Percentiles rank a stretch among this genome's conserved stretches.
Evolutionary conservation across 1,140 invertebrate species (phyloP).

Genomic region (Pantala flavescens): DNA sequence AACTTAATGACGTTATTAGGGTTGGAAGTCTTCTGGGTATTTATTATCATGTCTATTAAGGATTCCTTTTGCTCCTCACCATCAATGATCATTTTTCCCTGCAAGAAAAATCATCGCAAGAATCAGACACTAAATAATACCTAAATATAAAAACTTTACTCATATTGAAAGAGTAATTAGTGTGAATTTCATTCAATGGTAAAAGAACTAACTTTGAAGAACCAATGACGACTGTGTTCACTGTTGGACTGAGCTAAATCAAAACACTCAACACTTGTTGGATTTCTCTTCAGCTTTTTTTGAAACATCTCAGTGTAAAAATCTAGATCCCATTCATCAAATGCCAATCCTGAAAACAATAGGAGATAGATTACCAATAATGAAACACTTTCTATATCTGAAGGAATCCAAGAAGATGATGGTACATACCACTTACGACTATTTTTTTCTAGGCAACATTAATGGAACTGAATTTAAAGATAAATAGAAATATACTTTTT

Average conservation of each 20-base stretch:
- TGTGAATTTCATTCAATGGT: conserved; percentile 31
- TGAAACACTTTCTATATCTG: background rate
- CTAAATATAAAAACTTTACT: too few relatives aligned
- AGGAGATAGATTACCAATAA: background rate
- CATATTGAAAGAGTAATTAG: background rate
- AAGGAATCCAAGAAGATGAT: background rate
- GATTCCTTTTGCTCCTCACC: conserved; percentile 65
- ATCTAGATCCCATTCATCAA: conserved; percentile 78
- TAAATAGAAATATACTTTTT: too few relatives aligned
- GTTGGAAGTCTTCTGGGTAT: conserved; percentile 77
- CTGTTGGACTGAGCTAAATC: conserved; percentile 98
- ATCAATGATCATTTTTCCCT: conserved; percentile 81
- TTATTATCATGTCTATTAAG: conserved; percentile 85
- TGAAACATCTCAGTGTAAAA: conserved; percentile 76
- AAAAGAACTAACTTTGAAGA: conserved; percentile 54
- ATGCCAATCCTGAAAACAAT: conserved; percentile 54
- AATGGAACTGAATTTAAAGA: too few relatives aligned
- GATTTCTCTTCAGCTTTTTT: conserved; percentile 76
- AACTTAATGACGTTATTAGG: conserved; percentile 96
- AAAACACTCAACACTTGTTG: conserved; percentile 95
- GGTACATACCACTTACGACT: too few relatives aligned
- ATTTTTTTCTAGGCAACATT: too few relatives aligned
- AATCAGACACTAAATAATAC: too few relatives aligned
- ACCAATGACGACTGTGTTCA: conserved; percentile 88
- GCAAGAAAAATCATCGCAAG: conserved; percentile 34